Evolutionary conservation across 2,113 vertebrate species (phyloP).

Genomic region (Chionis minor): DNA sequence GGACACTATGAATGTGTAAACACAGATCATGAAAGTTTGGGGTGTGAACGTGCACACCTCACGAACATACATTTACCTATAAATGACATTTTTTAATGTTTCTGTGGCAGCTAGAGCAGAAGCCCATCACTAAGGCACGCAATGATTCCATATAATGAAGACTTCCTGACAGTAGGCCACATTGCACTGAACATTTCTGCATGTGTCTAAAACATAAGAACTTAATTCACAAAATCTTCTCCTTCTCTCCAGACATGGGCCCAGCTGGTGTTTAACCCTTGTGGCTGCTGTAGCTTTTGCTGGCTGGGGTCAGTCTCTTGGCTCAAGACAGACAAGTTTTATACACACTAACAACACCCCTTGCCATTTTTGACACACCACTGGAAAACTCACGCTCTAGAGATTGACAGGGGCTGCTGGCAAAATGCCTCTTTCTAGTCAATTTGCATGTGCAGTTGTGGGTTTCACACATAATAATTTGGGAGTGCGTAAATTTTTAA

Average conservation of each 20-base stretch:
- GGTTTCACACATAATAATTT: slow-evolving; percentile 64
- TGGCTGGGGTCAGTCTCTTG: slow-evolving; percentile 32
- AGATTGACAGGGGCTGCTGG: slow-evolving; percentile 28
- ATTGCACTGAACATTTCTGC: not conserved
- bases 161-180: not conserved
- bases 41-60: not conserved
- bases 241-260: not conserved
- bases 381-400: slow-evolving; percentile 37
- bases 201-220: not conserved
- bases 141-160: not conserved
- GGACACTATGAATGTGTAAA: not conserved
- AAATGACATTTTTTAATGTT: not conserved
- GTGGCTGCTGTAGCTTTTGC: not conserved
- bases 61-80: not conserved
- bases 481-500: slow-evolving; percentile 35
- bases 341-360: not conserved
- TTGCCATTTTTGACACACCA: slow-evolving; percentile 53
- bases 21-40: not conserved
- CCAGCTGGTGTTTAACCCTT: slow-evolving; percentile 32
- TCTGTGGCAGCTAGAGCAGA: not conserved
- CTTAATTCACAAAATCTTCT: not conserved
- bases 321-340: slow-evolving; percentile 9
- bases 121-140: not conserved
- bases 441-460: slow-evolving; percentile 60
- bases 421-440: slow-evolving; percentile 27